Evolutionary conservation across 2,797 vertebrate species (phyloP), one percentile per base, ranked within the genome.

Genomic region (Sebastes iracundus): DNA sequence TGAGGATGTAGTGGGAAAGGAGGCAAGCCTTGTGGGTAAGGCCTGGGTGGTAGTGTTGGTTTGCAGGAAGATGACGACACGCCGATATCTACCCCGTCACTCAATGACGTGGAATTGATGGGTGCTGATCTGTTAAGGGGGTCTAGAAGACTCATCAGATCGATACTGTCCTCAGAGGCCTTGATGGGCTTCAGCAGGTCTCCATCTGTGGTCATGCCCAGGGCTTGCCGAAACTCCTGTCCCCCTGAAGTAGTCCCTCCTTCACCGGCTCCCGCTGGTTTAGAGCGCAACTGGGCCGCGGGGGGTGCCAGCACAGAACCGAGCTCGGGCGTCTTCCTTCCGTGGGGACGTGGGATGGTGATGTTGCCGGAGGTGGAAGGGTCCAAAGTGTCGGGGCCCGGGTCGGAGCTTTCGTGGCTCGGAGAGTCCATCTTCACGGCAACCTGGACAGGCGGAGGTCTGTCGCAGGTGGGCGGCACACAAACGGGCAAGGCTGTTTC

Each of bases 301-400:
- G 97, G 96, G 0, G 97, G 97, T 0, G 96, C 96, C 0, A 97
- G 95, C 68, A 97, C 96, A 1, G 96, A 93, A 12, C 97, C 97
- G 30, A 97, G 92, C 77, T 99, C 97, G 0, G 97, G 97, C 0
- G 98, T 98, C 93, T 97, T 99, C 76, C 97, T 96, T 27, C 97
- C 97, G 0, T 96, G 98, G 0, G 98, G 98, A 12, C 98, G 96
- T 2, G 98, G 98, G 66, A 99, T 97, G 64, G 97, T 98, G 88
- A 99, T 98, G 90, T 93, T 97, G 22, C 95, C 88, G 0, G 90
- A 66, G 7, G 94, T 20, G 53, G 79, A 92, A 82, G 94, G 72
- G 91, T 95, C 96, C 12, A 77, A 59, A 69, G 94, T 18, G 90
- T 94, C 90, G 23, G 74, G 69, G 58, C 18, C 74, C 2, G n/a